Conservation (phyloP, 2,797 vertebrate species). For the Platyrinchus mystaceus region DNA sequence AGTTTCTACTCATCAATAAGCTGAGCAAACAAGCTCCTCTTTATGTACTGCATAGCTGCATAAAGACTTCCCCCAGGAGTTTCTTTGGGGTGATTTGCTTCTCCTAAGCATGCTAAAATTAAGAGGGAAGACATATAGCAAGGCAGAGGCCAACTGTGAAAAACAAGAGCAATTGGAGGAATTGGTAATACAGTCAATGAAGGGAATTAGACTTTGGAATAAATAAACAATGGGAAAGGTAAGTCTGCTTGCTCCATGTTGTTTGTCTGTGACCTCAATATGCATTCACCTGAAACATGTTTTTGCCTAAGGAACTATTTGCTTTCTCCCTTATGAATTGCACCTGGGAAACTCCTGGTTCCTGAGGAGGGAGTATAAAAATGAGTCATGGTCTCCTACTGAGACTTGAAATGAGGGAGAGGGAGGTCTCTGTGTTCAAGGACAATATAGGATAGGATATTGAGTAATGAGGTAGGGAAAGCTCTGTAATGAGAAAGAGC, state of each 20-base stretch:
- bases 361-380: not conserved
- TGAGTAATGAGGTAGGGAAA: slow-evolving; percentile 34
- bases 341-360: slow-evolving; percentile 31
- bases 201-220: slow-evolving; percentile 36
- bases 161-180: slow-evolving; percentile 10
- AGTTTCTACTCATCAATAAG: slow-evolving; percentile 5
- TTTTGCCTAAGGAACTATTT: slow-evolving; percentile 11
- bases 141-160: slow-evolving; percentile 16
- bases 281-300: slow-evolving; percentile 19
- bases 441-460: not conserved
- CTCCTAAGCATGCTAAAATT: slow-evolving; percentile 4
- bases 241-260: not conserved
- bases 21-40: slow-evolving; percentile 28
- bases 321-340: slow-evolving; percentile 9
- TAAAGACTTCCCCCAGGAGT: not conserved
- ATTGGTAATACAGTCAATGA: not conserved
- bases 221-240: slow-evolving; percentile 38
- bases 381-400: slow-evolving; percentile 22
- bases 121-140: slow-evolving; percentile 16
- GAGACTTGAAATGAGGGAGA: not conserved
- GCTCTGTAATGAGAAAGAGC: slow-evolving; percentile 20
- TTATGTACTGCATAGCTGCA: not conserved
- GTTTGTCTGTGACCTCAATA: not conserved
- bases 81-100: not conserved
- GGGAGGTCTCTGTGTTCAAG: not conserved